Evolutionary conservation across 2,797 vertebrate genomes (phyloP).

Genomic region (Salarias fasciatus): DNA sequence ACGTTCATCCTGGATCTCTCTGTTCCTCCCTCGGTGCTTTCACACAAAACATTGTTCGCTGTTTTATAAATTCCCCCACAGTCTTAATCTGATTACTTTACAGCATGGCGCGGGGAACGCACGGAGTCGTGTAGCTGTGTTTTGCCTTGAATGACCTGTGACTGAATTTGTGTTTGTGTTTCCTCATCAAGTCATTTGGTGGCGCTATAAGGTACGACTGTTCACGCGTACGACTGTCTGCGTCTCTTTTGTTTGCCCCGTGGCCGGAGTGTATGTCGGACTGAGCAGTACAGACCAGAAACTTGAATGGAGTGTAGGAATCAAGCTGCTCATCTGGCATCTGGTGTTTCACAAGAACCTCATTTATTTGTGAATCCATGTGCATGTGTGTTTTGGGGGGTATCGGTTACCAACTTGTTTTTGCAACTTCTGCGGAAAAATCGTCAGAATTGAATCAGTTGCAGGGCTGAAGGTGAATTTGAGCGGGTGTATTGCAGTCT

Average conservation of each 20-base stretch:
- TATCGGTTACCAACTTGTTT: too few species aligned
- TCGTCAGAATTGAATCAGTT: too few species aligned
- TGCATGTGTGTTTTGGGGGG: constrained; percentile 2
- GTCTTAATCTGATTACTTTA: constrained; percentile 6
- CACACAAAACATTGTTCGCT: constrained; percentile 20
- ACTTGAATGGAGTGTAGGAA: constrained; percentile 9
- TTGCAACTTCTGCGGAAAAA: too few species aligned
- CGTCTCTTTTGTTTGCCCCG: too few species aligned
- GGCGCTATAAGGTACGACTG: too few species aligned
- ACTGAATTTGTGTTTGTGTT: constrained; percentile 8
- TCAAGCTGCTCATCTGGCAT: constrained; percentile 39
- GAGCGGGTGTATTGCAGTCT: too few species aligned
- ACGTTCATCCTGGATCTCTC: constrained; percentile 25
- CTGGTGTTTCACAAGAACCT: constrained; percentile 60
- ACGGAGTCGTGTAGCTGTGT: neutral
- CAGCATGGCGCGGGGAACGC: neutral
- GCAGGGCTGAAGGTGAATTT: too few species aligned
- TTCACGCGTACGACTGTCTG: too few species aligned
- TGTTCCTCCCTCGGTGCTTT: constrained; percentile 4
- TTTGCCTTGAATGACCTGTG: constrained; percentile 12
- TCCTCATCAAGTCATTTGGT: too few species aligned
- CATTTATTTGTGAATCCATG: constrained; percentile 12
- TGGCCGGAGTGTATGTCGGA: too few species aligned
- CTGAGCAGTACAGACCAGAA: too few species aligned
- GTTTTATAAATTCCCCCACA: constrained; percentile 4